A percentile compares a stretch with the other conserved stretches of the same genome.
Conservation (phyloP, 2,888 invertebrate species). For the Sylvicola cinctus region DNA sequence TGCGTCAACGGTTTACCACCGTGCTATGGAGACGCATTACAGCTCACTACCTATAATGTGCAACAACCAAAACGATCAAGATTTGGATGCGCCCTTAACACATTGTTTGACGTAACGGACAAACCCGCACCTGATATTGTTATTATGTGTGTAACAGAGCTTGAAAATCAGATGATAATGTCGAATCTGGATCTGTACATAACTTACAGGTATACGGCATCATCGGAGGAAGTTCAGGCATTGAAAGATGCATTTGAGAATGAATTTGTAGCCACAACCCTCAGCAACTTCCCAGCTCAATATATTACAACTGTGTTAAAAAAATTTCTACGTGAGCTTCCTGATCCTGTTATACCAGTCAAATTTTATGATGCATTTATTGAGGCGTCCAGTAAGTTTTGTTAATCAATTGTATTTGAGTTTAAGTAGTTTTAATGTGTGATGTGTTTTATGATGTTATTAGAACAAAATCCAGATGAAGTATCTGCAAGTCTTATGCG, state of each 20-base stretch:
- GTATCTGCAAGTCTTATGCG: conserved; percentile 24
- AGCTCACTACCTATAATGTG: conserved; percentile 13
- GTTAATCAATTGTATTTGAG: conserved; percentile 12
- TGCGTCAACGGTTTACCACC: conserved; percentile 38
- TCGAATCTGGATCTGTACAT: conserved; percentile 38
- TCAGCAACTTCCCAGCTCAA: conserved; percentile 16
- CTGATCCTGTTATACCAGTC: conserved; percentile 55
- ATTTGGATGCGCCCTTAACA: conserved; percentile 40
- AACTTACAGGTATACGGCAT: conserved; percentile 27
- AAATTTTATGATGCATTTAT: conserved; percentile 19
- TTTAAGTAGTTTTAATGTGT: neutral
- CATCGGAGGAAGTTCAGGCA: conserved; percentile 33
- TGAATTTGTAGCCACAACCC: conserved; percentile 10
- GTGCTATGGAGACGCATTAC: conserved; percentile 17
- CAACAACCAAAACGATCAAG: conserved; percentile 16
- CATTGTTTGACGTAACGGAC: conserved; percentile 35
- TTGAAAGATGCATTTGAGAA: conserved; percentile 27
- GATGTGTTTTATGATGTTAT: conserved; percentile 3
- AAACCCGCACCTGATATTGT: conserved; percentile 37
- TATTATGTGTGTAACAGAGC: conserved; percentile 34
- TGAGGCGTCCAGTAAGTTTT: conserved; percentile 14
- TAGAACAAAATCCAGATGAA: no score
- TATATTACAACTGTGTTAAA: conserved; percentile 41
- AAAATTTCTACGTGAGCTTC: conserved; percentile 49
- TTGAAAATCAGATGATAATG: conserved; percentile 34